phyloP scores from a whole-genome alignment of 1,140 invertebrate genomes.

The Drosophila funebris region DNA sequence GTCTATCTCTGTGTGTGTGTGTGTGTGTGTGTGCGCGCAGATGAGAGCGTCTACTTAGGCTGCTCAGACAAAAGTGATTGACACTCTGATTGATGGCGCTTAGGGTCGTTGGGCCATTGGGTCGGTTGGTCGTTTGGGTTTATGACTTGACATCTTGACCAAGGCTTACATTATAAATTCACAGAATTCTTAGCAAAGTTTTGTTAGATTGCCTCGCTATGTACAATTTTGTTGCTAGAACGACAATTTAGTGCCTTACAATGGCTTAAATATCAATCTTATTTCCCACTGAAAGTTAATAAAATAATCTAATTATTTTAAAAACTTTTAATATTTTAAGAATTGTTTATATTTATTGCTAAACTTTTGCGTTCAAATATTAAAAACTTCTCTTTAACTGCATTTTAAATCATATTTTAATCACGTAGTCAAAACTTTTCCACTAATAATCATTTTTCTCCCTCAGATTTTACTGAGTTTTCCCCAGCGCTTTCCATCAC shows the following conservation, averaged over 20 bases:
- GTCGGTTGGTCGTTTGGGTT: constrained; percentile 34
- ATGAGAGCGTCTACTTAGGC: constrained; percentile 62
- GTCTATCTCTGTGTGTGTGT: constrained; percentile 14
- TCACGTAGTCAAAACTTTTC: constrained; percentile 43
- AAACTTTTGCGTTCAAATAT: constrained; percentile 12
- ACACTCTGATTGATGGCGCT: constrained; percentile 78
- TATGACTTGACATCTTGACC: constrained; percentile 57
- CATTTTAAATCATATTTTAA: constrained; percentile 16
- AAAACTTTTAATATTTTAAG: not conserved
- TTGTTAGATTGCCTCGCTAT: not conserved
- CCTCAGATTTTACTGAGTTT: constrained; percentile 1
- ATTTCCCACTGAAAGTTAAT: not conserved
- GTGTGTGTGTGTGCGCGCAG: constrained; percentile 13
- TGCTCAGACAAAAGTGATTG: constrained; percentile 61
- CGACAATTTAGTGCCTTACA: not conserved
- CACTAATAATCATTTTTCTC: constrained; percentile 17
- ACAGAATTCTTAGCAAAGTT: constrained; percentile 21
- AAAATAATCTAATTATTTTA: constrained; percentile 1
- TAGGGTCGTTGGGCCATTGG: constrained; percentile 45
- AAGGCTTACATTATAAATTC: constrained; percentile 17
- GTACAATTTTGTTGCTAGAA: not conserved
- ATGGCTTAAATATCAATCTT: not conserved
- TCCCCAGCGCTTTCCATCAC: not conserved
- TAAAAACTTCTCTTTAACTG: constrained; percentile 3
- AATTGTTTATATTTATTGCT: constrained; percentile 3